These are phyloP conservation scores for Dolichomitus sp. DNA, from an alignment of 2,888 invertebrate species.

Conservation along the genomic window DNA sequence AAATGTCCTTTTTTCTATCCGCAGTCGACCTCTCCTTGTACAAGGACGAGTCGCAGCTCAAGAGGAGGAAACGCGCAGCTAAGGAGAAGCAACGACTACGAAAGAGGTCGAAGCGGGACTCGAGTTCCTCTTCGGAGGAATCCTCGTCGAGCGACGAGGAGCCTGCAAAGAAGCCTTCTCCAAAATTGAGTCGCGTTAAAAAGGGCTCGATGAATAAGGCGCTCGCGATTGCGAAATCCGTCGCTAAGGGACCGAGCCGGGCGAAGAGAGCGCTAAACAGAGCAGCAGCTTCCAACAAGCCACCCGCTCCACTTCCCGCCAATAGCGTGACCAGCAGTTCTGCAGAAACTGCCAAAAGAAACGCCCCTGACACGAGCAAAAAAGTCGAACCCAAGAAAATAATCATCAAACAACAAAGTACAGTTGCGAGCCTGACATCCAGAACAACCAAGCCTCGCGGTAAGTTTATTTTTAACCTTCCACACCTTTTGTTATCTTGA, in stretches of 20 bases:
- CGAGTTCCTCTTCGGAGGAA: constrained; percentile 78
- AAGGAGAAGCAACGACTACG: constrained; percentile 84
- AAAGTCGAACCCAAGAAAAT: constrained; percentile 79
- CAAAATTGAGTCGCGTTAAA: constrained; percentile 72
- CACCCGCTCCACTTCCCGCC: constrained; percentile 46
- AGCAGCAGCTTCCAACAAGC: constrained; percentile 69
- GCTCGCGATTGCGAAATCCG: constrained; percentile 80
- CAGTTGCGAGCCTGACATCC: constrained; percentile 74
- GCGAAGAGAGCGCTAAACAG: constrained; percentile 83
- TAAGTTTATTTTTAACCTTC: constrained; percentile 67
- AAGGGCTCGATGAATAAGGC: constrained; percentile 77
- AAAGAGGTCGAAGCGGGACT: constrained; percentile 77
- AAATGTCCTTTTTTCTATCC: constrained; percentile 73
- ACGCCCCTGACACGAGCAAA: constrained; percentile 71
- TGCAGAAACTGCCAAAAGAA: constrained; percentile 60
- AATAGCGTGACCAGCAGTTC: constrained; percentile 69
- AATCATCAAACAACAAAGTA: constrained; percentile 72
- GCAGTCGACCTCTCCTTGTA: constrained; percentile 94
- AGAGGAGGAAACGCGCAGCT: constrained; percentile 87
- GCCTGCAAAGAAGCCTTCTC: constrained; percentile 72
- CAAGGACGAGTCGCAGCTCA: constrained; percentile 94
- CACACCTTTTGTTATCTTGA: not conserved
- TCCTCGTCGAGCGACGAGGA: constrained; percentile 75
- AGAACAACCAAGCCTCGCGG: constrained; percentile 81
- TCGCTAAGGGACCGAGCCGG: constrained; percentile 82